These are phyloP conservation scores for Amyelois transitella DNA, from an alignment of 1,140 invertebrate species.

Conservation along the genomic window DNA sequence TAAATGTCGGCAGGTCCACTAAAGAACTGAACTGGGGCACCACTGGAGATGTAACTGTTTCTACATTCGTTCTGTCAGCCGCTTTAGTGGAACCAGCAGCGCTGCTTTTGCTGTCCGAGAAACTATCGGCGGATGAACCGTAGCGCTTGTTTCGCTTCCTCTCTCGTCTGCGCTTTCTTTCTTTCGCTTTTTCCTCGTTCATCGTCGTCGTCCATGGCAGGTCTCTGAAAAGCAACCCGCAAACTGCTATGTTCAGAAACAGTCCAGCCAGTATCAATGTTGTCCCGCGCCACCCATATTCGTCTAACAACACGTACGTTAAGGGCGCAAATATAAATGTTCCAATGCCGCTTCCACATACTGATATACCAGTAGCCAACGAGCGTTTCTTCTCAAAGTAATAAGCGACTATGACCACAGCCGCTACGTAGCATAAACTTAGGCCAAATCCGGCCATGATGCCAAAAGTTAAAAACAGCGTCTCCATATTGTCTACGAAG, in stretches of 20 bases:
- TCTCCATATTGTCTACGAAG: constrained; percentile 83
- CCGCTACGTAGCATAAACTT: constrained; percentile 90
- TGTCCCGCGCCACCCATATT: constrained; percentile 90
- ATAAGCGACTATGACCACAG: constrained; percentile 95
- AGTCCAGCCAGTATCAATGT: constrained; percentile 88
- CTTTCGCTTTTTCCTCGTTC: constrained; percentile 77
- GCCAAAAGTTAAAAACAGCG: constrained; percentile 90
- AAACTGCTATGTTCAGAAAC: constrained; percentile 91
- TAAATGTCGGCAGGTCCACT: constrained; percentile 87
- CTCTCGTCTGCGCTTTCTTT: constrained; percentile 76
- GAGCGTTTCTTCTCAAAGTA: constrained; percentile 96
- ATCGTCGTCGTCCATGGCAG: constrained; percentile 83
- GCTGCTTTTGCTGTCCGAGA: constrained; percentile 80
- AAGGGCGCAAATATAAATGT: constrained; percentile 94
- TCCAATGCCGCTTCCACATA: constrained; percentile 92
- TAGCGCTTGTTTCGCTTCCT: constrained; percentile 77
- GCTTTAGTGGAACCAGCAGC: constrained; percentile 73
- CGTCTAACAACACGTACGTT: constrained; percentile 83
- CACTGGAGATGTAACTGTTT: constrained; percentile 41
- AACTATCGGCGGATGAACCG: constrained; percentile 79
- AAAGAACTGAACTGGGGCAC: constrained; percentile 83
- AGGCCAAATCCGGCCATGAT: constrained; percentile 90
- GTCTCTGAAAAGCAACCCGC: constrained; percentile 89
- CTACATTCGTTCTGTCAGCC: constrained; percentile 58
- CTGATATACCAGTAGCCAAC: constrained; percentile 93